phyloP scores from a whole-genome alignment of 2,113 vertebrate genomes.

The Hypanus sabinus region DNA sequence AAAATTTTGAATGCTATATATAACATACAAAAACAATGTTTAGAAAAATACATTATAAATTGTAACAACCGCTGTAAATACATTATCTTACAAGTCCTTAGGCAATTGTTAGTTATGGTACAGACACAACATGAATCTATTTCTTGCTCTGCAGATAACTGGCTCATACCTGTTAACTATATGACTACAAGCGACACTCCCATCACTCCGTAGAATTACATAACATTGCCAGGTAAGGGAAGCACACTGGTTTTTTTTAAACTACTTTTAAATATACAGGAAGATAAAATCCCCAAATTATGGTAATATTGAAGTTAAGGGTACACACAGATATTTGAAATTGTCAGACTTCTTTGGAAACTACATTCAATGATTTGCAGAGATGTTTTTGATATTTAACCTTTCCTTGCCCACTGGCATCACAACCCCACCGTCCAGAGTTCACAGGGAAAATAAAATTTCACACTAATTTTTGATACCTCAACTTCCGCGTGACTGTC shows the following conservation, averaged over 20 bases:
- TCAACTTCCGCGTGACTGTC: constrained; percentile 50
- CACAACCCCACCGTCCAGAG: not conserved
- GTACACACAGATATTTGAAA: constrained; percentile 69
- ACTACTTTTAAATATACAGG: constrained; percentile 62
- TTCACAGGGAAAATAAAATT: constrained; percentile 68
- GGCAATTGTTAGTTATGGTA: constrained; percentile 81
- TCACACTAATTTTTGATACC: constrained; percentile 57
- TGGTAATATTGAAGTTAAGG: constrained; percentile 76
- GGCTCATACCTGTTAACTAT: constrained; percentile 69
- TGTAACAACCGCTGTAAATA: constrained; percentile 98
- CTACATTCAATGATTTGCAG: constrained; percentile 33
- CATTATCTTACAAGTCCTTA: constrained; percentile 80
- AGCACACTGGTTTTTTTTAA: constrained; percentile 50
- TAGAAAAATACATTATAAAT: constrained; percentile 99
- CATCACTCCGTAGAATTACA: constrained; percentile 66
- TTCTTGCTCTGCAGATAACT: constrained; percentile 63
- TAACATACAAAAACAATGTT: constrained; percentile 95
- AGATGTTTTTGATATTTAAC: not conserved
- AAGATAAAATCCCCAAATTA: constrained; percentile 67
- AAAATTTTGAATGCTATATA: constrained; percentile 94
- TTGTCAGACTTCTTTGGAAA: constrained; percentile 59
- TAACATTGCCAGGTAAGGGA: constrained; percentile 75
- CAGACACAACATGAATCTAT: constrained; percentile 72
- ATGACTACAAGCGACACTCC: constrained; percentile 68
- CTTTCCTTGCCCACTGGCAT: not conserved